phyloP scores from a whole-genome alignment of 2,888 invertebrate species.

The Plusia festucae region DNA sequence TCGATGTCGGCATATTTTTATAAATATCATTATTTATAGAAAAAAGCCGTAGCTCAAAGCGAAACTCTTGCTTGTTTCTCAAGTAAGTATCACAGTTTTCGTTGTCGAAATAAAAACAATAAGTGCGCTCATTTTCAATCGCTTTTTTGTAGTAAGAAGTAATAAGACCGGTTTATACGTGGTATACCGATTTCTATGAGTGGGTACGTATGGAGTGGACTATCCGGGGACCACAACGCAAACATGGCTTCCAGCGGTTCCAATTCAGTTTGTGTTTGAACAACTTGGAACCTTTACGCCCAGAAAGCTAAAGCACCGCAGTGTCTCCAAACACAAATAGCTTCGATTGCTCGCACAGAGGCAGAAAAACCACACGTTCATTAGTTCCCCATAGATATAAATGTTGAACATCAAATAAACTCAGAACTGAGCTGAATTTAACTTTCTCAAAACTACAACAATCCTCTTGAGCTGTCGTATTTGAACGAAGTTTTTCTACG shows the following conservation, averaged over 20 bases:
- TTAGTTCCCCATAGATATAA: constrained; percentile 22
- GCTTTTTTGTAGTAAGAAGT: background rate
- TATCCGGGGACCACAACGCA: constrained; percentile 3
- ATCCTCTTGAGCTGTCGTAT: constrained; percentile 32
- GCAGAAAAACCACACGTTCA: constrained; percentile 12
- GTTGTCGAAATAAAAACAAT: background rate
- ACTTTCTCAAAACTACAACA: constrained; percentile 36
- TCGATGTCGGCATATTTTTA: too few relatives aligned
- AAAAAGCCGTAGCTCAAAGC: background rate
- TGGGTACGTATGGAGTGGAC: background rate
- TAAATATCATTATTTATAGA: background rate
- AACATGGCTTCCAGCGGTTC: constrained; percentile 4
- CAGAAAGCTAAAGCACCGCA: background rate
- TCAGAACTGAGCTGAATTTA: constrained; percentile 28
- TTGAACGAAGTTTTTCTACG: constrained; percentile 33
- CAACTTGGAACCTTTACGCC: constrained; percentile 7
- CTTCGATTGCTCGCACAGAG: constrained; percentile 10
- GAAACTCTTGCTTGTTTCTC: background rate
- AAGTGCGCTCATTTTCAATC: background rate
- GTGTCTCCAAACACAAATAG: constrained; percentile 6
- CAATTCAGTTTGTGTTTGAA: constrained; percentile 8
- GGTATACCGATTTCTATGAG: background rate
- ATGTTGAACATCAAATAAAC: constrained; percentile 27
- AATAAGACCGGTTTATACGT: background rate
- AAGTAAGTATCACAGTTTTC: background rate